Evolutionary conservation across 2,113 vertebrate species (phyloP).

Genomic region (Alexandromys fortis): DNA sequence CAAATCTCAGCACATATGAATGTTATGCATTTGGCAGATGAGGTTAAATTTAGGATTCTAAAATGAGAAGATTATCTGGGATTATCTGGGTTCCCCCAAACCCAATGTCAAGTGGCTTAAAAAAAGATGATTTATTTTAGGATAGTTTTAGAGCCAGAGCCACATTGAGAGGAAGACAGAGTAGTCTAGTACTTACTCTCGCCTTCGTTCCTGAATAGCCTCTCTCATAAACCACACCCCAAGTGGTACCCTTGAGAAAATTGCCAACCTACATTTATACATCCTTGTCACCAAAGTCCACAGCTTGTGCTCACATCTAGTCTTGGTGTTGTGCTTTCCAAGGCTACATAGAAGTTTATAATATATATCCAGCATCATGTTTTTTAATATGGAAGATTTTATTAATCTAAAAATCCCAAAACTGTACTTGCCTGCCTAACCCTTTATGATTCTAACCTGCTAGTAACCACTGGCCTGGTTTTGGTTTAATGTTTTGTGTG

Average conservation of each 20-base stretch:
- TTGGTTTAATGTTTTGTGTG: neutral
- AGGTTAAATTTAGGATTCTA: constrained; percentile 26
- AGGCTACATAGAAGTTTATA: neutral
- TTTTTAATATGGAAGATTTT: neutral
- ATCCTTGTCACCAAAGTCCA: neutral
- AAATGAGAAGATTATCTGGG: neutral
- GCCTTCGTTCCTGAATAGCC: no score
- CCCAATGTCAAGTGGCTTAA: neutral
- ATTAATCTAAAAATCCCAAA: neutral
- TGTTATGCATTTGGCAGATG: neutral
- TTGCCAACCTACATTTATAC: neutral
- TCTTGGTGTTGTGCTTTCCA: neutral
- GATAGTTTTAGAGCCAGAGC: neutral
- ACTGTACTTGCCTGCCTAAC: neutral
- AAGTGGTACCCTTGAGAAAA: neutral
- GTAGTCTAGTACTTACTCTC: no score
- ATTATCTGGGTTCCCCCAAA: neutral
- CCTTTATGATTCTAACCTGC: neutral
- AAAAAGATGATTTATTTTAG: neutral
- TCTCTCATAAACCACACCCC: neutral
- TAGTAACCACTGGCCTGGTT: neutral
- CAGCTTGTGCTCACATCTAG: neutral
- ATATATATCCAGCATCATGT: neutral
- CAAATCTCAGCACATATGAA: neutral
- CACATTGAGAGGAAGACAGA: neutral